Conservation (phyloP, 2,797 vertebrate genomes). For the Anableps anableps region DNA sequence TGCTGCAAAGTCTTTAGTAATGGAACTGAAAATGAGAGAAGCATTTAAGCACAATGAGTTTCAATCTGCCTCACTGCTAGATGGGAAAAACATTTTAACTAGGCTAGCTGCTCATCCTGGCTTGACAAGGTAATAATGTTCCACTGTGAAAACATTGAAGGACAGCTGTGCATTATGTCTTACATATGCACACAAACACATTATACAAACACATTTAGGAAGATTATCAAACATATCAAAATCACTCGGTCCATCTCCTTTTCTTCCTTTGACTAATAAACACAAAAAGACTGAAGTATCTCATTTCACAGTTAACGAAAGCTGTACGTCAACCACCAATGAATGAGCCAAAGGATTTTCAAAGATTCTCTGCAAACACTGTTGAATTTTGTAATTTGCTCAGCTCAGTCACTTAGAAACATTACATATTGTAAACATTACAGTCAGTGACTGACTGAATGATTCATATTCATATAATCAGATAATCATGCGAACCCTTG, state of each 20-base stretch:
- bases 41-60: constrained; percentile 1
- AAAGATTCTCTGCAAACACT: background rate
- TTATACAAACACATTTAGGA: background rate
- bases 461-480: background rate
- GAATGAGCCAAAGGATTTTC: background rate
- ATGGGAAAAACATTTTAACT: constrained; percentile 4
- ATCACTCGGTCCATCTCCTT: background rate
- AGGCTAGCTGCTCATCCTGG: constrained; percentile 21
- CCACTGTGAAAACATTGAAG: background rate
- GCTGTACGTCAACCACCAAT: constrained; percentile 2
- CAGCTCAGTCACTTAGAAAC: background rate
- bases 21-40: background rate
- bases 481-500: background rate
- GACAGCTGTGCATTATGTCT: constrained; percentile 1
- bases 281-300: constrained; percentile 1
- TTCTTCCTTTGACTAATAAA: background rate
- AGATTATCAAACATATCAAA: background rate
- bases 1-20: constrained; percentile 1
- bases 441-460: background rate
- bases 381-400: background rate
- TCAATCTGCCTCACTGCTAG: constrained; percentile 1
- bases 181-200: constrained; percentile 15
- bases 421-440: background rate
- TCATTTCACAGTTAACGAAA: constrained; percentile 8
- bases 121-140: constrained; percentile 38